Percentiles rank a stretch among this genome's conserved stretches.
phyloP scores from a whole-genome alignment of 2,888 invertebrate genomes.

The Scaptomyza flava region DNA sequence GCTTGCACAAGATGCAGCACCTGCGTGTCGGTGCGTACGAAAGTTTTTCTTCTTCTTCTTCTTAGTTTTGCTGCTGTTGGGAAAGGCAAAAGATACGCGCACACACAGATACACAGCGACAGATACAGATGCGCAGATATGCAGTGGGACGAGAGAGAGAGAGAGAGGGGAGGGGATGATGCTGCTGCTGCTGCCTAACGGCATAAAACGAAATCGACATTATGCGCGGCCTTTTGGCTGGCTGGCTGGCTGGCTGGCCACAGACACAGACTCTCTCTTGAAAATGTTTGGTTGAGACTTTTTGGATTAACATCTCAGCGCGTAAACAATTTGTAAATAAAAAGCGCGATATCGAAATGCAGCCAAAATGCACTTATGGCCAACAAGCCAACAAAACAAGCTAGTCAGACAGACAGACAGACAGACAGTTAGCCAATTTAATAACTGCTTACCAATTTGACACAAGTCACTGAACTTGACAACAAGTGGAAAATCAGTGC shows the following conservation, averaged over 20 bases:
- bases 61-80: conserved; percentile 49
- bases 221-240: conserved; percentile 46
- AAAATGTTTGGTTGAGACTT: conserved; percentile 25
- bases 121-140: conserved; percentile 29
- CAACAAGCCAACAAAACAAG: conserved; percentile 28
- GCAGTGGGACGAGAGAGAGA: neutral
- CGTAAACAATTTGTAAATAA: conserved; percentile 82
- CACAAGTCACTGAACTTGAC: conserved; percentile 74
- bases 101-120: conserved; percentile 16
- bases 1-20: conserved; percentile 55
- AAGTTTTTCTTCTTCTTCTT: conserved; percentile 45
- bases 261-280: conserved; percentile 58
- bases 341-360: conserved; percentile 75
- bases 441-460: conserved; percentile 74
- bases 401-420: conserved; percentile 3
- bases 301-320: conserved; percentile 76
- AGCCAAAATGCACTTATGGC: conserved; percentile 68
- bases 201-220: conserved; percentile 79
- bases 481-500: conserved; percentile 40
- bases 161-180: neutral
- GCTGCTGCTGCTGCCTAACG: conserved; percentile 64
- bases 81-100: conserved; percentile 62
- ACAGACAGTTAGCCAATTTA: conserved; percentile 56
- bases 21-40: conserved; percentile 76
- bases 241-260: conserved; percentile 13